Base-by-base conservation (phyloP, 1,140 invertebrate species). In the Cydia strobilella region DNA sequence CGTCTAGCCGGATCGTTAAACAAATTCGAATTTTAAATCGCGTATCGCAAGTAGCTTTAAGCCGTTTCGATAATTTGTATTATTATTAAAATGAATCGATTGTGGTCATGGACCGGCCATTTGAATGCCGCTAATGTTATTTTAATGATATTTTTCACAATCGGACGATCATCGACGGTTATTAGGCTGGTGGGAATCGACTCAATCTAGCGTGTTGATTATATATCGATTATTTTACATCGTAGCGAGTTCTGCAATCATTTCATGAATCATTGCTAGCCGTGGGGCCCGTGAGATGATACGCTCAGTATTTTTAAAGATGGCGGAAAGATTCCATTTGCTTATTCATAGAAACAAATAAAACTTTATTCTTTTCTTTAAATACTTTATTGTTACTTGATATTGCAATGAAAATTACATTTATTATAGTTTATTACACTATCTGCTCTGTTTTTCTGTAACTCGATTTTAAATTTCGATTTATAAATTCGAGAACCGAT, bases 121-220 rank as follows among this genome's bases (percentile, higher is more conserved):
- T 45, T 35, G 39, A 72, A 72, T 51, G 63, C 18, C 39, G 35
- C 71, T 72, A 35, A 72, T 72, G 71, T 25, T 72, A 25, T 72
- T 72, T 72, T 72, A 72, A 72, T 72, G 71, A 72, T 72, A 72
- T 72, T 72, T 72, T 72, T 72, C 71, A 72, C 71, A 72, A 72
- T 72, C 71, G 45, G 71, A 20, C 71, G 63, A 66, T 66, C 63
- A 66, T 66, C 31, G 71, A 72, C 45, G 35, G 71, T 51, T 51
- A 20, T 72, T 72, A 42, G 15, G 71, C 13, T 35, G 10, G 71
- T 66, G 63, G 63, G 63, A 66, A 31, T 66, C 63, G 63, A 66
- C 63, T 66, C 63, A 66, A 66, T 66, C 63, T 66, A 66, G 63
- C 63, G 63, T 66, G 63, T 66, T 66, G 23, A 66, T 66, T 66